Evolutionary conservation across 2,888 invertebrate species (phyloP), one percentile per base, ranked within the genome.

Genomic region (Heliconius hortense): DNA sequence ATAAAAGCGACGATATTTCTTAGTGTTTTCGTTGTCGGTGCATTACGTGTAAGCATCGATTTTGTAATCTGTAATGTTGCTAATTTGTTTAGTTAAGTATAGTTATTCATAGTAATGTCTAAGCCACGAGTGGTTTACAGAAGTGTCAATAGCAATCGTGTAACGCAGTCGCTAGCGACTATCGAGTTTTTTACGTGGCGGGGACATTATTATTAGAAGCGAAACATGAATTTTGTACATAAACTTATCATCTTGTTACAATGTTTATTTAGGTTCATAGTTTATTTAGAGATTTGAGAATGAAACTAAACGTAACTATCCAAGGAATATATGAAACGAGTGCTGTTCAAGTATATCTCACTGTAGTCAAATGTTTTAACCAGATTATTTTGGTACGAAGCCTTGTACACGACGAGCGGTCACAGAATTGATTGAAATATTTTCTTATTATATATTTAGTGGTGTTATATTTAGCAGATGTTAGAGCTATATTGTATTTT

Each of bases 401-500:
- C 83, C 77, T 76, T 76, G 79, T 79, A 79, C 81, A 77, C 77
- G 75, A 79, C 80, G 77, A 77, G 75, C 81, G 81, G 79, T 82
- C 77, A 79, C 82, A 79, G 82, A 81, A 84, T 84, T 86, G 86
- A 87, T 83, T 84, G 79, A 80, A 79, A 84, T 92, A 92, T 92
- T 92, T 92, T 92, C 88, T 81, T 90, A 92, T 82, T 80, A 81
- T 75, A 75, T 73, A 70, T 89, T 89, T 89, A 90, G 85, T 83
- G 83, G 83, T 85, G 64, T 35, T 64, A 39, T 64, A 64, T 86
- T 84, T 85, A 84, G 84, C 82, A 79, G 76, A 62, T 67, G 48
- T 74, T 62, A 64, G 39, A 73, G 71, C 73, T 64, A 73, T 68
- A 73, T 67, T 73, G 60, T 72, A 74, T 71, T 64, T 63, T 62